phyloP scores from a whole-genome alignment of 2,888 invertebrate species.

The Dinocampus coccinellae region DNA sequence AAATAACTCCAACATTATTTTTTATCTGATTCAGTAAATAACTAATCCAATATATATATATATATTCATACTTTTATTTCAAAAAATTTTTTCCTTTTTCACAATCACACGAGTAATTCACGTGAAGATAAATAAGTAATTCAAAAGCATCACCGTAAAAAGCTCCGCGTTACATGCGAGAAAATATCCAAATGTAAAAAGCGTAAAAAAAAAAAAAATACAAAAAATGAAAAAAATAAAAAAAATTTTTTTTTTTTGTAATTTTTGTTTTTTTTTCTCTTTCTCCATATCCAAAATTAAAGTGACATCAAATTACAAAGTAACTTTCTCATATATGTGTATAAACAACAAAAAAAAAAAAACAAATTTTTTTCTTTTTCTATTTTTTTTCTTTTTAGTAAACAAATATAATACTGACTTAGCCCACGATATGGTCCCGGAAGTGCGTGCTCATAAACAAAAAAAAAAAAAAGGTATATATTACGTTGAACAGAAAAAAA shows the following conservation, averaged over 20 bases:
- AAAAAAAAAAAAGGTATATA: not conserved
- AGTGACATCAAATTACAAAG: not conserved
- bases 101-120: not conserved
- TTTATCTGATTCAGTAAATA: not conserved
- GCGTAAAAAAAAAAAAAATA: not conserved
- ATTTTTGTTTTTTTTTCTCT: too few species aligned
- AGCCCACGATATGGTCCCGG: slow-evolving; percentile 17
- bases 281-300: not conserved
- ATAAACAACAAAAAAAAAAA: not conserved
- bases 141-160: not conserved
- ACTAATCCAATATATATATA: not conserved
- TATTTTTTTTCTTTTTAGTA: too few species aligned
- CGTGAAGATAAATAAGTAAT: not conserved
- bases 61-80: too few species aligned
- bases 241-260: too few species aligned
- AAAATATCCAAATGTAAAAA: not conserved
- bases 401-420: slow-evolving; percentile 4
- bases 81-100: too few species aligned
- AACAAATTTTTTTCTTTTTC: too few species aligned
- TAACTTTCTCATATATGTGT: not conserved
- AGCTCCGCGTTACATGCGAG: not conserved
- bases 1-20: not conserved
- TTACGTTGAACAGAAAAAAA: not conserved
- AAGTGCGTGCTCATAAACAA: slow-evolving; percentile 18
- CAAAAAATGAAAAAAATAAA: too few species aligned